Conservation (phyloP, 2,888 invertebrate species). For the Hoplodrina blanda region DNA sequence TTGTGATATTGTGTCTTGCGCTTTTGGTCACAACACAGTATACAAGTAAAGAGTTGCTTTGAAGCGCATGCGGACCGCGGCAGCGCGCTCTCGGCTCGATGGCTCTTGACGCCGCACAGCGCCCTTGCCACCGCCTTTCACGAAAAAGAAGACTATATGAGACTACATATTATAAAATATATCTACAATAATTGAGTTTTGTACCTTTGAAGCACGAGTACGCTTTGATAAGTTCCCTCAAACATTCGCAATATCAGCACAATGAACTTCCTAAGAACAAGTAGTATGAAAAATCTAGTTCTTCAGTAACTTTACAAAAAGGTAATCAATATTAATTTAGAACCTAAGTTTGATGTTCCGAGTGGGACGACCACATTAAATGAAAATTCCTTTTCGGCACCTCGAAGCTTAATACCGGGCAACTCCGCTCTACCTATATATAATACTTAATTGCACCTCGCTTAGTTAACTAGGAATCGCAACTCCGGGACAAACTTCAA, state of each 20-base stretch:
- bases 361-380: constrained; percentile 61
- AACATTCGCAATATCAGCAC: neutral
- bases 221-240: neutral
- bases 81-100: constrained; percentile 82
- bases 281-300: neutral
- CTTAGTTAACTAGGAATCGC: constrained; percentile 72
- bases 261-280: neutral
- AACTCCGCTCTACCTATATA: constrained; percentile 64
- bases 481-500: constrained; percentile 76
- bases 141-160: constrained; percentile 70
- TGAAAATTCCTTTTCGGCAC: constrained; percentile 72
- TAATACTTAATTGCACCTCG: constrained; percentile 68
- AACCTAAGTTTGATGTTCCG: constrained; percentile 50
- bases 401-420: constrained; percentile 62
- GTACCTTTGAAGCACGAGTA: constrained; percentile 18
- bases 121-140: constrained; percentile 81
- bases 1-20: constrained; percentile 71
- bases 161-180: constrained; percentile 61
- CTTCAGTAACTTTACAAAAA: neutral
- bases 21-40: constrained; percentile 81
- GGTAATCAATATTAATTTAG: constrained; percentile 10
- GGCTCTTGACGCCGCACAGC: constrained; percentile 82
- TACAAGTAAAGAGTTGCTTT: constrained; percentile 80
- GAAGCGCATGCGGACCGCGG: constrained; percentile 80
- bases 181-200: constrained; percentile 51